Conservation (phyloP, 2,888 invertebrate species). For the Drosophila kokeensis region DNA sequence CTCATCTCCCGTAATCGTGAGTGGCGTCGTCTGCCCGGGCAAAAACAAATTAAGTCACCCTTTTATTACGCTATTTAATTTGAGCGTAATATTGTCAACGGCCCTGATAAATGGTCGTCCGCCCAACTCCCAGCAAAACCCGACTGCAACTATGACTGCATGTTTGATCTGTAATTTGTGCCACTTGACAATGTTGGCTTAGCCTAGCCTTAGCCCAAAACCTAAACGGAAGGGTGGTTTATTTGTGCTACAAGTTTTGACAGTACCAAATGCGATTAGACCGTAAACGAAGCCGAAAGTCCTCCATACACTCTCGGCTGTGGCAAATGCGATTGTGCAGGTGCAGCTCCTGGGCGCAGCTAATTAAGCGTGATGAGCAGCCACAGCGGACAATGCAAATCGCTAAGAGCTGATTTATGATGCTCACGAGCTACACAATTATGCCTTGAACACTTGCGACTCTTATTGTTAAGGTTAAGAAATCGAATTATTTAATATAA, state of each 20-base stretch:
- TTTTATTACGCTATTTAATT: constrained; percentile 83
- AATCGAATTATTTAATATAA: background rate
- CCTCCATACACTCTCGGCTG: background rate
- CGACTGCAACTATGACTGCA: constrained; percentile 57
- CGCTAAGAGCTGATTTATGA: constrained; percentile 60
- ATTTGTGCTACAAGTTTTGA: constrained; percentile 75
- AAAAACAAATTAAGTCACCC: constrained; percentile 84
- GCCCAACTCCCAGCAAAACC: constrained; percentile 15
- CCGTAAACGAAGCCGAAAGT: constrained; percentile 43
- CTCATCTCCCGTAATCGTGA: constrained; percentile 62
- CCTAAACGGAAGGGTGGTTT: constrained; percentile 83
- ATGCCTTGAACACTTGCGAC: background rate
- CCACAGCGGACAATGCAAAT: constrained; percentile 21
- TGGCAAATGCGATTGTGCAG: constrained; percentile 65
- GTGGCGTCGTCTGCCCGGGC: constrained; percentile 46
- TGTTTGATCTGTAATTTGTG: constrained; percentile 83
- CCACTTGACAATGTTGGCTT: constrained; percentile 67
- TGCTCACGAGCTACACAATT: background rate
- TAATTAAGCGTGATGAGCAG: constrained; percentile 50
- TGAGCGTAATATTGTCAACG: constrained; percentile 81
- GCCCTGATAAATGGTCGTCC: constrained; percentile 71
- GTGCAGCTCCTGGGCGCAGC: constrained; percentile 50
- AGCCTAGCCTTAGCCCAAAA: constrained; percentile 16
- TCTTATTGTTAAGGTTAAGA: background rate
- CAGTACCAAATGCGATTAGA: constrained; percentile 68